Percentiles rank a stretch among this genome's conserved stretches.
phyloP scores from a whole-genome alignment of 2,888 invertebrate genomes.

The Euplexia lucipara region DNA sequence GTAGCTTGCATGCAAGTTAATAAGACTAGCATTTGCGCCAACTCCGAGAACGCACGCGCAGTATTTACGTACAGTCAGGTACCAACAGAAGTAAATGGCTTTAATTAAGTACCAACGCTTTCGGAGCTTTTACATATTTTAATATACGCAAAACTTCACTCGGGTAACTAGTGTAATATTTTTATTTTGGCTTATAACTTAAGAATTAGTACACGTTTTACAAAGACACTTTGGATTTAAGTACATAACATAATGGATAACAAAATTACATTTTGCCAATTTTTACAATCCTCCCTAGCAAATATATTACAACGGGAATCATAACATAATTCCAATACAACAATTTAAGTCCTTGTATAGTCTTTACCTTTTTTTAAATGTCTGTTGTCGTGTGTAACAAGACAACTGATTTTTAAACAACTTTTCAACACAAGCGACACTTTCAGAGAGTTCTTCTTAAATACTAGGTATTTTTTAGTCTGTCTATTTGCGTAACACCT shows the following conservation, averaged over 20 bases:
- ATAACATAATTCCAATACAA: slow-evolving; percentile 40
- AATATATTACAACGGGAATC: slow-evolving; percentile 25
- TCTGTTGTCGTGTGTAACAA: no score
- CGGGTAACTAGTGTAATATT: slow-evolving; percentile 19
- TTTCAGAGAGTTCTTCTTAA: no score
- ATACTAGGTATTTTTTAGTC: no score
- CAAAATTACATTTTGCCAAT: slow-evolving; percentile 28
- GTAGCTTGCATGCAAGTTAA: slow-evolving; percentile 40
- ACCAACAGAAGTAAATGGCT: slow-evolving; percentile 53
- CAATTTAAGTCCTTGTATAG: slow-evolving; percentile 7
- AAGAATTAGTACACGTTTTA: slow-evolving; percentile 8
- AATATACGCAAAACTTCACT: slow-evolving; percentile 24
- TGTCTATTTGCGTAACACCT: no score
- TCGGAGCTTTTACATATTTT: slow-evolving; percentile 24
- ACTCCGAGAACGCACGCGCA: slow-evolving; percentile 23
- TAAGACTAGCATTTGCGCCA: slow-evolving; percentile 24
- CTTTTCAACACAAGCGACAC: no score
- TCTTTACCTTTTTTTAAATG: slow-evolving; percentile 1
- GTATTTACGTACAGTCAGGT: slow-evolving; percentile 47
- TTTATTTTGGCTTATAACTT: slow-evolving; percentile 41
- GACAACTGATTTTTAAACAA: no score
- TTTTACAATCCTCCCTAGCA: slow-evolving; percentile 13
- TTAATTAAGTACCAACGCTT: slow-evolving; percentile 34
- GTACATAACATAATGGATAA: slow-evolving; percentile 7
- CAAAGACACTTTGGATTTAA: slow-evolving; percentile 33